Conservation (phyloP, 2,797 vertebrate species). For the Galaxias olidus region DNA sequence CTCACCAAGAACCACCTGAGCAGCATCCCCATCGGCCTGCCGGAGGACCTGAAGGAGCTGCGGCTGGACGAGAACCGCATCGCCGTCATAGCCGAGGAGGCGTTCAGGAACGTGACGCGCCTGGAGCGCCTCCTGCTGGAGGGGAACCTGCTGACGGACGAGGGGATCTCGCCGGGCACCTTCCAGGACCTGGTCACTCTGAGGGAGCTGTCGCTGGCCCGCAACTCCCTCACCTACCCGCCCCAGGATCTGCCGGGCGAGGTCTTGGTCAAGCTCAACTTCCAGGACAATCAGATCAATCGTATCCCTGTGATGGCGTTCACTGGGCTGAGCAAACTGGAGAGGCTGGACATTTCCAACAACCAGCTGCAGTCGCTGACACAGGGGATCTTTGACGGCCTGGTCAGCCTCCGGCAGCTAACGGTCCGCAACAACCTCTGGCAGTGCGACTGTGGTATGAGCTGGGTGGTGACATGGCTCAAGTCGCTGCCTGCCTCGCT, state of each 20-base stretch:
- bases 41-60: constrained; percentile 86
- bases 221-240: constrained; percentile 89
- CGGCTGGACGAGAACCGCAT: constrained; percentile 92
- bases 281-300: constrained; percentile 95
- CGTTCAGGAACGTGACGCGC: constrained; percentile 87
- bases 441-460: constrained; percentile 92
- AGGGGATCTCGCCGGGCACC: constrained; percentile 86
- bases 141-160: constrained; percentile 90
- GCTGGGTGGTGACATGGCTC: constrained; percentile 93
- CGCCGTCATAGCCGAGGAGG: constrained; percentile 87
- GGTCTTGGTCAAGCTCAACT: constrained; percentile 85
- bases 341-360: constrained; percentile 91
- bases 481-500: constrained; percentile 85
- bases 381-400: constrained; percentile 87
- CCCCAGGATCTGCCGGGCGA: constrained; percentile 85
- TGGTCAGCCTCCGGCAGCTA: constrained; percentile 87
- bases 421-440: constrained; percentile 94
- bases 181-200: constrained; percentile 87
- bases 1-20: constrained; percentile 95
- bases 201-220: constrained; percentile 88
- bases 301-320: constrained; percentile 87
- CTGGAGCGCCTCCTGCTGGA: constrained; percentile 89
- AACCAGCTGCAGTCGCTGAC: constrained; percentile 88
- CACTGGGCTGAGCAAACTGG: constrained; percentile 83
- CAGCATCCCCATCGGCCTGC: constrained; percentile 92